Conservation (phyloP, 2,797 vertebrate species). For the Hirundo rustica region DNA sequence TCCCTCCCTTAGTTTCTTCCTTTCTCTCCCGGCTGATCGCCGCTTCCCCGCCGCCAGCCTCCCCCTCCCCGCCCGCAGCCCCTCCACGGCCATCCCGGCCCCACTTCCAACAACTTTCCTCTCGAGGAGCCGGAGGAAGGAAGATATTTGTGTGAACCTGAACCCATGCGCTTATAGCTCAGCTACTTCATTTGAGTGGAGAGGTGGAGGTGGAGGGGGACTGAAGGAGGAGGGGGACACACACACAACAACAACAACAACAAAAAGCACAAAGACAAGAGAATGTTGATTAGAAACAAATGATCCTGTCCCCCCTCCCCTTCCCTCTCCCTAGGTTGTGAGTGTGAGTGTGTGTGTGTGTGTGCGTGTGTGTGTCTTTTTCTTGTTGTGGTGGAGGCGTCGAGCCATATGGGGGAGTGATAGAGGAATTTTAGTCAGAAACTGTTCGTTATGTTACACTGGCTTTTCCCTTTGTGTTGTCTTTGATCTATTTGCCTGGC, state of each 20-base stretch:
- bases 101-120: slow-evolving; percentile 76
- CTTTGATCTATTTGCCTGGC: slow-evolving; percentile 80
- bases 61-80: not conserved
- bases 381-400: slow-evolving; percentile 76
- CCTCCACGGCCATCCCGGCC: slow-evolving; percentile 14
- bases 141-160: slow-evolving; percentile 64
- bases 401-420: slow-evolving; percentile 80
- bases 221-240: not conserved
- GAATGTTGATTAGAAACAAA: slow-evolving; percentile 73
- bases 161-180: slow-evolving; percentile 23
- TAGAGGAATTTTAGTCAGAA: slow-evolving; percentile 79
- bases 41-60: not conserved
- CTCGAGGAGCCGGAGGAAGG: slow-evolving; percentile 34
- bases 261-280: slow-evolving; percentile 61
- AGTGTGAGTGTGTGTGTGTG: slow-evolving; percentile 16
- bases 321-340: slow-evolving; percentile 3
- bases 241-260: not conserved
- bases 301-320: not conserved
- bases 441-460: slow-evolving; percentile 74
- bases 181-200: slow-evolving; percentile 37
- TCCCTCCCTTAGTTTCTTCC: slow-evolving; percentile 14
- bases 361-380: slow-evolving; percentile 40
- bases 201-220: not conserved
- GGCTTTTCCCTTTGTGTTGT: slow-evolving; percentile 76
- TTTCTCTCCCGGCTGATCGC: not conserved